Evolutionary conservation across 2,797 vertebrate species (phyloP).

Genomic region (Micrastur ruficollis): DNA sequence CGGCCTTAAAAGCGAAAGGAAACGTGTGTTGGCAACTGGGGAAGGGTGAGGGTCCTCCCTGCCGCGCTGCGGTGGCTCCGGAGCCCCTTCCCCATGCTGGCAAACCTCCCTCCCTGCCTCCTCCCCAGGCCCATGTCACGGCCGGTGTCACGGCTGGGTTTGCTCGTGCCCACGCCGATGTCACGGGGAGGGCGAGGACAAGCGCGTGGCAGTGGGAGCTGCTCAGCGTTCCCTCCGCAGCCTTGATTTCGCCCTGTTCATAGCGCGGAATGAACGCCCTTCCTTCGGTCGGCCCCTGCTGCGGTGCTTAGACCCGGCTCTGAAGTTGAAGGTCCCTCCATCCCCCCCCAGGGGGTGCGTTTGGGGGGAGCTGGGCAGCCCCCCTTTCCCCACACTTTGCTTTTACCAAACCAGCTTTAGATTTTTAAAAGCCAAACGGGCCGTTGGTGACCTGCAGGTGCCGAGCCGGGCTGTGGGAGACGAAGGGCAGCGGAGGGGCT

Average conservation of each 20-base stretch:
- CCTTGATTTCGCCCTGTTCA: background rate
- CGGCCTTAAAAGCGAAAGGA: background rate
- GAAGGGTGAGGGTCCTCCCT: background rate
- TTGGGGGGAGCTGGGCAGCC: background rate
- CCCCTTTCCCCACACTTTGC: background rate
- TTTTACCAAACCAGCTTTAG: background rate
- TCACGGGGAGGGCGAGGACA: accelerated
- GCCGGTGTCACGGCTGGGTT: background rate
- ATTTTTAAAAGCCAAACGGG: background rate
- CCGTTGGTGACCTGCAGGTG: accelerated
- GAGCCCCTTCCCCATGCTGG: background rate
- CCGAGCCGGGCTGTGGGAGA: background rate
- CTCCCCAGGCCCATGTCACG: background rate
- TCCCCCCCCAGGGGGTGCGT: accelerated
- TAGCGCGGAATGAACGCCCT: background rate
- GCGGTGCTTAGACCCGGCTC: accelerated
- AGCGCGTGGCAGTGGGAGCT: accelerated
- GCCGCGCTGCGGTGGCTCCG: background rate
- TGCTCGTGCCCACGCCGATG: accelerated
- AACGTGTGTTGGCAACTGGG: background rate
- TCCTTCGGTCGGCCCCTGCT: background rate
- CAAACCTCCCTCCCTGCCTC: background rate
- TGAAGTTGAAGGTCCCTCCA: background rate
- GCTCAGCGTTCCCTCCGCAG: background rate
- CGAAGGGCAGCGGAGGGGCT: background rate